Evolutionary conservation across 2,113 vertebrate species (phyloP).

Genomic region (Mungos mungo): DNA sequence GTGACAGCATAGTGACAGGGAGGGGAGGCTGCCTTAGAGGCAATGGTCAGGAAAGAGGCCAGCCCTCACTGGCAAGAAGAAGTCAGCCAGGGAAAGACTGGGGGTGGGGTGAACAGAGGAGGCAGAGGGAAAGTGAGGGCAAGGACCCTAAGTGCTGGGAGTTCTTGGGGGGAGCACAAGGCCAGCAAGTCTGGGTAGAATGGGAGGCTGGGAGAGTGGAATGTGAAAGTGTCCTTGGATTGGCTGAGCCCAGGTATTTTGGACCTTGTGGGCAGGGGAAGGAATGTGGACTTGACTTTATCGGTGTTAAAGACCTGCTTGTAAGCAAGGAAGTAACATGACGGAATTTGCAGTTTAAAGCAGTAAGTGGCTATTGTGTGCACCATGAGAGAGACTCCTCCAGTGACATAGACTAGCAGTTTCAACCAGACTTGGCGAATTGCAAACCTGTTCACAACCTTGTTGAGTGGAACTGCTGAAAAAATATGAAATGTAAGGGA

Average conservation of each 20-base stretch:
- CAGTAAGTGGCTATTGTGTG: background rate
- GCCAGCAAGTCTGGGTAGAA: background rate
- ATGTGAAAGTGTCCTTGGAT: too few relatives aligned
- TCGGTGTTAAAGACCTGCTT: background rate
- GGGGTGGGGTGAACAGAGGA: background rate
- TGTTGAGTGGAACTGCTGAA: background rate
- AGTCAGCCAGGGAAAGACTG: background rate
- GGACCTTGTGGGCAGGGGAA: background rate
- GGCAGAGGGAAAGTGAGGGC: background rate
- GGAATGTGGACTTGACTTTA: background rate
- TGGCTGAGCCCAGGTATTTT: background rate
- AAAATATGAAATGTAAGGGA: background rate
- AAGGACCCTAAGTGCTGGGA: background rate
- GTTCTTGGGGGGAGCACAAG: background rate
- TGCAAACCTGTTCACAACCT: background rate
- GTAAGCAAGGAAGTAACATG: background rate
- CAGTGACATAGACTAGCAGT: too few relatives aligned
- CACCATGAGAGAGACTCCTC: background rate
- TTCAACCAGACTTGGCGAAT: background rate
- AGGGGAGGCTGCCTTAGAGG: background rate
- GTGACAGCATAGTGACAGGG: background rate
- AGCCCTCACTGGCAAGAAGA: too few relatives aligned
- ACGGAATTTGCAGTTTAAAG: background rate
- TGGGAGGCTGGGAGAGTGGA: too few relatives aligned
- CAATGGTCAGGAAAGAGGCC: background rate